phyloP scores from a whole-genome alignment of 2,113 vertebrate species.

The Myiozetetes cayanensis region DNA sequence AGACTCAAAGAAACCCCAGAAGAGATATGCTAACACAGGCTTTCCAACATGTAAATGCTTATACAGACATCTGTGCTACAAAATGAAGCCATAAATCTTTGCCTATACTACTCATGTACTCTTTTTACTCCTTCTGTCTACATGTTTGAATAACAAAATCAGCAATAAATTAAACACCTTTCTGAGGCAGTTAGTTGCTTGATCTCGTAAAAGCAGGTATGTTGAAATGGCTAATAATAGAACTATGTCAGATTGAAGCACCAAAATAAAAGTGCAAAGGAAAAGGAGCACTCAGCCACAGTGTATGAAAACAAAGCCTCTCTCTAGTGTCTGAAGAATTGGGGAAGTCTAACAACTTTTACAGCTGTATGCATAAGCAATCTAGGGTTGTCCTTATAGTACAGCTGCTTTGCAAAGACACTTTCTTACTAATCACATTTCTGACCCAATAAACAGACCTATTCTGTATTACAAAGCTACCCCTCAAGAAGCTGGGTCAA shows the following conservation, averaged over 20 bases:
- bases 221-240: background rate
- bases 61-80: background rate
- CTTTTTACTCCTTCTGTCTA: background rate
- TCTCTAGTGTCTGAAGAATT: background rate
- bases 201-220: background rate
- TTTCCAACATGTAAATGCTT: background rate
- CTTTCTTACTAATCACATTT: background rate
- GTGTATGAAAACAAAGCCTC: background rate
- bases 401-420: background rate
- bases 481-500: background rate
- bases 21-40: background rate
- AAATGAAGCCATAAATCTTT: background rate
- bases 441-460: background rate
- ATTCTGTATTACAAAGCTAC: fast-evolving
- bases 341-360: background rate
- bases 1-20: background rate
- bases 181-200: background rate
- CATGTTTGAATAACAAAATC: background rate
- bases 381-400: background rate
- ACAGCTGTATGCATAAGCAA: background rate
- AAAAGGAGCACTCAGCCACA: background rate
- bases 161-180: background rate
- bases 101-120: background rate
- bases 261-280: background rate
- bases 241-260: background rate